A percentile compares a stretch with the other conserved stretches of the same genome.
phyloP scores from a whole-genome alignment of 1,140 invertebrate genomes.

The Pseudomyrmex pallidus region DNA sequence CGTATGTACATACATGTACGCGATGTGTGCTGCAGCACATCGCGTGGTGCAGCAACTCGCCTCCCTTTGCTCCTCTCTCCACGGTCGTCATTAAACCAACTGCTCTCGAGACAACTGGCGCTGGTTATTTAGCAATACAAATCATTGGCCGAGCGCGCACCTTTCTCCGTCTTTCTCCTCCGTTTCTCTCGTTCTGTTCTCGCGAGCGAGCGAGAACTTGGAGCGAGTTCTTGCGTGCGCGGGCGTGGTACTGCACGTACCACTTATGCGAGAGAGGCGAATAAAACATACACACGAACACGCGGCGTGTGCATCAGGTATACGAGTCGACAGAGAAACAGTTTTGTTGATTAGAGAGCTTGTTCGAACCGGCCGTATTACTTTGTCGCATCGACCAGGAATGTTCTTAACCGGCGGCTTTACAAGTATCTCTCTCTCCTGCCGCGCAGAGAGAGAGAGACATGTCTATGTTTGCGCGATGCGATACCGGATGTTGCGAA shows the following conservation, averaged over 20 bases:
- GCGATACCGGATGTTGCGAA: constrained; percentile 1
- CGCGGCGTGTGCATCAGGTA: constrained; percentile 67
- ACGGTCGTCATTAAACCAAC: constrained; percentile 82
- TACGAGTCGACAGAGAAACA: constrained; percentile 68
- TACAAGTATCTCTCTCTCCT: constrained; percentile 24
- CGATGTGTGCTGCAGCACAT: not conserved
- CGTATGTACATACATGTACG: not conserved
- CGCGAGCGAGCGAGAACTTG: constrained; percentile 53
- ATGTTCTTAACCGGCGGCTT: constrained; percentile 47
- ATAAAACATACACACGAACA: constrained; percentile 49
- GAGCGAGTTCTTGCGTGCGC: constrained; percentile 79
- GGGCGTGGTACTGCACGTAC: constrained; percentile 79
- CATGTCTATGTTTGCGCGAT: constrained; percentile 12
- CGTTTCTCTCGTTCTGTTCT: not conserved
- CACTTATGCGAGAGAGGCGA: constrained; percentile 65
- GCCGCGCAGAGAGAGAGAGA: not conserved
- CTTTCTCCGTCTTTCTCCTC: constrained; percentile 12
- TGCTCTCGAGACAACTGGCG: constrained; percentile 79
- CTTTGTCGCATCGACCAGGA: constrained; percentile 72
- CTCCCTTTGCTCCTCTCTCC: constrained; percentile 14
- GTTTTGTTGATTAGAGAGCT: constrained; percentile 75
- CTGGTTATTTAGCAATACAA: constrained; percentile 85
- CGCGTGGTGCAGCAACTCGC: constrained; percentile 70
- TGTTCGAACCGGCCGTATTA: constrained; percentile 72
- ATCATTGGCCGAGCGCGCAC: constrained; percentile 76